Evolutionary conservation across 2,888 invertebrate species (phyloP), one percentile per base, ranked within the genome.

Genomic region (Seladonia tumulorum): DNA sequence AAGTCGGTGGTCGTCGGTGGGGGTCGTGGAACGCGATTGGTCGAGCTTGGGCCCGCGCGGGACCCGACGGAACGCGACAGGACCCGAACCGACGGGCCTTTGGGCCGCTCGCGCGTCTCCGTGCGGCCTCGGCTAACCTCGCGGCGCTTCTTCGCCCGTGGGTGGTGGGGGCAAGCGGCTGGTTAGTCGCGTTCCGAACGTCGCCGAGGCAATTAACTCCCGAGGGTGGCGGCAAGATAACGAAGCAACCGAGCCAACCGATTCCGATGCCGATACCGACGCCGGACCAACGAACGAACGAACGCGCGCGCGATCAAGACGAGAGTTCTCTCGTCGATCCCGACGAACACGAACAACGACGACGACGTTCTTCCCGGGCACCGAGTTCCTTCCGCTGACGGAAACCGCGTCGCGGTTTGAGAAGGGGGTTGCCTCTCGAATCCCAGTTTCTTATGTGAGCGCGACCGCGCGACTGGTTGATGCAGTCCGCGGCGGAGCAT

Each of bases 381-480:
- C 63, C 86, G 79, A 71, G 80, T 85, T 60, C 76, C 78, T 81
- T 90, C 87, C 88, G 90, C 71, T 82, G 18, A 75, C 83, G 89
- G 77, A 80, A 85, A 83, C 83, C 85, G 87, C 90, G 87, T 73
- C 87, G 82, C 81, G 88, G 22, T 18, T 87, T 87, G 90, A 85
- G 87, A 83, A 86, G 90, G 90, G 90, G 90, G 87, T 88, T 81
- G 80, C 85, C 87, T 90, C 90, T 89, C 91, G 90, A 90, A 90
- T 91, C 89, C 91, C 90, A 89, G 91, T 93, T 93, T 94, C 93
- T 94, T 94, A 93, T 94, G 93, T 93, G 94, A 93, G 94, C 94
- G 94, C 94, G 94, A 94, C 94, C 94, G 94, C 94, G 94, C 94
- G 94, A 95, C 95, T 94, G 95, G 93, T 93, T 93, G 94, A 94